These are phyloP conservation scores for Gila orcuttii DNA, from an alignment of 2,113 vertebrate genomes.

Conservation along the genomic window DNA sequence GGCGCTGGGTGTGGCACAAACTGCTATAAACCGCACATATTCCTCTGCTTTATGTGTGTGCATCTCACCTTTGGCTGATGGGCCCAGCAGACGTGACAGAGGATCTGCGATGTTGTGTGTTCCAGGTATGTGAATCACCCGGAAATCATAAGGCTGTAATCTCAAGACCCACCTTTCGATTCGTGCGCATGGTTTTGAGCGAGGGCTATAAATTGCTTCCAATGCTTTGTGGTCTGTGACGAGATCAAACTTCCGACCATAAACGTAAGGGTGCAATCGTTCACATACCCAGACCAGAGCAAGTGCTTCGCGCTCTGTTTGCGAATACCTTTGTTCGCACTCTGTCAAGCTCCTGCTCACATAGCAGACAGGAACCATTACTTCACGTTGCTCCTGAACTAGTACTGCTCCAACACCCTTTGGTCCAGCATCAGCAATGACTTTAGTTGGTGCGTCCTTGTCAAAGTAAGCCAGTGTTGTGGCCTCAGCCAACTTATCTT, in stretches of 20 bases:
- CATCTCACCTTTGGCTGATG: no score
- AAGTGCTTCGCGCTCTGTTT: constrained; percentile 32
- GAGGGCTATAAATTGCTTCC: constrained; percentile 27
- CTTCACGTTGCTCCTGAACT: constrained; percentile 7
- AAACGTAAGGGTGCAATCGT: no score
- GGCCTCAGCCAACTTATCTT: constrained; percentile 14
- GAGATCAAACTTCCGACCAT: no score
- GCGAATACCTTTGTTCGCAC: constrained; percentile 34
- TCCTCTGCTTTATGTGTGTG: no score
- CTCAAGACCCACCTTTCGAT: constrained; percentile 46
- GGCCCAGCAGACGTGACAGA: no score
- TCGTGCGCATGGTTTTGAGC: constrained; percentile 11
- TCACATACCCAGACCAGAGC: constrained; percentile 46
- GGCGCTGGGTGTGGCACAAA: no score
- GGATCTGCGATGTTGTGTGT: no score
- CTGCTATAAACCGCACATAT: no score
- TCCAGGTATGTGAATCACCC: no score
- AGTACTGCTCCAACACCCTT: constrained; percentile 35
- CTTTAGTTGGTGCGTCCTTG: constrained; percentile 37
- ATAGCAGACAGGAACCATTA: constrained; percentile 28
- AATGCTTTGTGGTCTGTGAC: no score
- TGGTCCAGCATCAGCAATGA: constrained; percentile 35
- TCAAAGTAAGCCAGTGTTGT: constrained; percentile 42
- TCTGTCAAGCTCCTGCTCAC: constrained; percentile 30
- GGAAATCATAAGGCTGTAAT: not conserved